Conservation (phyloP, 1,140 invertebrate species). For the roundworm (Caenorhabditis elegans) region DNA sequence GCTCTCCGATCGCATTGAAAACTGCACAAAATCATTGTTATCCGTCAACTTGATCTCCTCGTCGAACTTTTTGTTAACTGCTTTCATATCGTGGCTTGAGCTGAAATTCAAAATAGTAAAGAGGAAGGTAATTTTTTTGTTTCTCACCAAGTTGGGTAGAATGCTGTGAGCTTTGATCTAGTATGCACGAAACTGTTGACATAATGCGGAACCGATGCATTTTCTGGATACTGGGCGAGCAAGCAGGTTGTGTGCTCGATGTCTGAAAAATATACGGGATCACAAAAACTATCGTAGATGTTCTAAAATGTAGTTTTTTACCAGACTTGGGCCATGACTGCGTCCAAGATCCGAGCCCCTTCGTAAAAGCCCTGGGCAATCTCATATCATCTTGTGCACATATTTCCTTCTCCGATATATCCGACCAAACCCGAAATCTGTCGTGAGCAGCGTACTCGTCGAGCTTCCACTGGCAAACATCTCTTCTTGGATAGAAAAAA, state of each 20-base stretch:
- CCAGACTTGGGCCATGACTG: conserved; percentile 35
- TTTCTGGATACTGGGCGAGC: background rate
- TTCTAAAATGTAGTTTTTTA: background rate
- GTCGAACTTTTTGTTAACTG: conserved; percentile 35
- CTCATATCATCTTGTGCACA: conserved; percentile 25
- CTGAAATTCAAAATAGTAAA: background rate
- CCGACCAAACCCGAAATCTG: conserved; percentile 19
- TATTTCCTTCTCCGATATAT: background rate
- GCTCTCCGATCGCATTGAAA: conserved; percentile 24
- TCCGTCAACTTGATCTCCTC: conserved; percentile 19
- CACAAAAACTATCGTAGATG: background rate
- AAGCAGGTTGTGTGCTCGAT: conserved; percentile 38
- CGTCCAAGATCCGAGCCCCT: conserved; percentile 6
- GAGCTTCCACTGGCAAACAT: conserved; percentile 36
- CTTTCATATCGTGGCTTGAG: conserved; percentile 33
- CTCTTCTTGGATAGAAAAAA: conserved; percentile 16
- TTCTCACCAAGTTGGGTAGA: conserved; percentile 44
- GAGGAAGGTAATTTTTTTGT: background rate
- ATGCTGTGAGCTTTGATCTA: conserved; percentile 40
- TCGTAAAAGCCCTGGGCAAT: background rate
- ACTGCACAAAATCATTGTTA: conserved; percentile 7
- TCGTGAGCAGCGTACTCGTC: background rate
- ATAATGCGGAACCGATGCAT: background rate
- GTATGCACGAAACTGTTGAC: conserved; percentile 49
- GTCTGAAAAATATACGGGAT: background rate